A percentile compares a stretch with the other conserved stretches of the same genome.
phyloP scores from a whole-genome alignment of 2,888 invertebrate genomes.

The Meghimatium bilineatum region DNA sequence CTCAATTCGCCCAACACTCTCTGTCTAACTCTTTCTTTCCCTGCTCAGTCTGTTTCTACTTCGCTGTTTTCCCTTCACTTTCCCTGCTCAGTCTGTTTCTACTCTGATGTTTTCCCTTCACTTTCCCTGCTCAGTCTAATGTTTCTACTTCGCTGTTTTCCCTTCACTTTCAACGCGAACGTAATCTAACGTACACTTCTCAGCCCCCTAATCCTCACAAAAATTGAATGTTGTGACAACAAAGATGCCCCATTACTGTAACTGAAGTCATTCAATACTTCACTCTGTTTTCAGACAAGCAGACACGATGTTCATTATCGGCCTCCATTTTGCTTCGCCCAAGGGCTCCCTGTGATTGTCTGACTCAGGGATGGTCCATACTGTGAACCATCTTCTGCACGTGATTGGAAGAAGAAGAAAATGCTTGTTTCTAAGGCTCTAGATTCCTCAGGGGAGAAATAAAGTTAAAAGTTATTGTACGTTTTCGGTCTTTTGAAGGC shows the following conservation, averaged over 20 bases:
- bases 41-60: too few species aligned
- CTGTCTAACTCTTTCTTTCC: too few species aligned
- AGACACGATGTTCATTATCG: slow-evolving; percentile 14
- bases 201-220: not conserved
- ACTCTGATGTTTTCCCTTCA: not conserved
- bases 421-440: too few species aligned
- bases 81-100: too few species aligned
- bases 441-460: too few species aligned
- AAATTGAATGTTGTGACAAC: not conserved
- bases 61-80: too few species aligned
- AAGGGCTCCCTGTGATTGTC: not conserved
- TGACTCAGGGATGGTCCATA: not conserved
- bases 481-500: too few species aligned
- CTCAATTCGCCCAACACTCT: too few species aligned
- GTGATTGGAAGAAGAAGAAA: not conserved
- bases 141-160: not conserved
- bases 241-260: slow-evolving; percentile 1
- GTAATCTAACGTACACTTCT: not conserved
- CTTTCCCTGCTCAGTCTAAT: not conserved
- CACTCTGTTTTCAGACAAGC: not conserved
- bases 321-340: not conserved
- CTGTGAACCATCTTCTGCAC: not conserved
- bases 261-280: not conserved
- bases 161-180: not conserved
- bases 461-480: too few species aligned